Conservation (phyloP, 1,140 invertebrate species). For the Glossosoma conforme region DNA sequence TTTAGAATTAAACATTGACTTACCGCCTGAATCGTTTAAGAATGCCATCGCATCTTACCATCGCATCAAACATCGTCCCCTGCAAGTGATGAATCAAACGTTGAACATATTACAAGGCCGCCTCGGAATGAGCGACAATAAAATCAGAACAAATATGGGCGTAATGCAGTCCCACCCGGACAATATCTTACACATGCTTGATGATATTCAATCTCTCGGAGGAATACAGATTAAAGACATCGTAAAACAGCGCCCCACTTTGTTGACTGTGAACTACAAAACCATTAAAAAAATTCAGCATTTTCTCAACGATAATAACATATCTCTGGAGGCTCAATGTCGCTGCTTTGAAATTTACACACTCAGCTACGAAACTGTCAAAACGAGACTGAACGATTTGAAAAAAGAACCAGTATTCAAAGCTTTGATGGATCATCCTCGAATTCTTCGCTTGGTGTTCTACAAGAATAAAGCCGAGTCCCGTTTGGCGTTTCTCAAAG, state of each 20-base stretch:
- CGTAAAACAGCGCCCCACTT: constrained; percentile 42
- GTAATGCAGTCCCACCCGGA: constrained; percentile 44
- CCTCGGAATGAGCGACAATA: constrained; percentile 41
- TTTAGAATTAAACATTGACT: constrained; percentile 44
- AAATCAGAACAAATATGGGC: constrained; percentile 50
- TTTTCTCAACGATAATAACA: constrained; percentile 44
- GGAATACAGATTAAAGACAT: constrained; percentile 45
- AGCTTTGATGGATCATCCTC: constrained; percentile 46
- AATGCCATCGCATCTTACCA: constrained; percentile 44
- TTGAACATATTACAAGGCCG: constrained; percentile 46
- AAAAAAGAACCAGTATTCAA: constrained; percentile 45
- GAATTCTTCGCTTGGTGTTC: constrained; percentile 48
- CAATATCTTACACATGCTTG: constrained; percentile 44
- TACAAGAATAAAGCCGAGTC: constrained; percentile 43
- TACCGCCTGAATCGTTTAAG: constrained; percentile 43
- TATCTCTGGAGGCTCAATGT: constrained; percentile 41
- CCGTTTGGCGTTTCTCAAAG: constrained; percentile 45
- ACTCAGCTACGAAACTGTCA: constrained; percentile 41
- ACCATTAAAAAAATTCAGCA: constrained; percentile 43
- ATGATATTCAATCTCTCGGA: constrained; percentile 41
- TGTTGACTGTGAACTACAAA: constrained; percentile 41
- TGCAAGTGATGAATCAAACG: constrained; percentile 43
- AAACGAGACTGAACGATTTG: constrained; percentile 44
- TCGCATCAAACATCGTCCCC: constrained; percentile 46
- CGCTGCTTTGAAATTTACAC: constrained; percentile 45